Evolutionary conservation across 1,140 invertebrate genomes (phyloP), one percentile per base, ranked within the genome.

Genomic region (Nomia melanderi): DNA sequence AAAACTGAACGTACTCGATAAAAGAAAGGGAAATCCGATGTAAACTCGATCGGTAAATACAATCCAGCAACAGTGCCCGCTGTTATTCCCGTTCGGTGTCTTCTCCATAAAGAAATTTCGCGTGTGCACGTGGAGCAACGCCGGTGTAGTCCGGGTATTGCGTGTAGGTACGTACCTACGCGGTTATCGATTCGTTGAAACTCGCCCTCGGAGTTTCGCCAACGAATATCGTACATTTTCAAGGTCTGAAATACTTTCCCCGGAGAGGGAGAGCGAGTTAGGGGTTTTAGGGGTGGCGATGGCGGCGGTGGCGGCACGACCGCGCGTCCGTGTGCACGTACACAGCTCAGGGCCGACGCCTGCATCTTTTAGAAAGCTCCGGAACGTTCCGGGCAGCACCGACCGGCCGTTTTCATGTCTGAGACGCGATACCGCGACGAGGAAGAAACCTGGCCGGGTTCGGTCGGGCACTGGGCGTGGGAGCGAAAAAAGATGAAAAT

Each of bases 321-420:
- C n/a, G 41, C 12, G 17, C 17, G 36, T 11, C 20, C 20, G 9
- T 33, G 36, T 7, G 36, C n/a, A 31, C 23, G 33, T 41, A 27
- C 23, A 41, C n/a, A 27, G 33, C 14, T 31, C 41, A 17, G 17
- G 31, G 31, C 33, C 56, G 3, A 59, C 39, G 60, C 80, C 81
- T 87, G 75, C 85, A 90, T 90, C 85, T 90, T 90, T 89, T 86
- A 90, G 69, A 76, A 86, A 75, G 74, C 76, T 62, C 59, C 64
- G 56, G 64, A 71, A 73, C 71, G 63, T 76, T 86, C 63, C 76
- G 39, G 44, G 23, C 39, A 65, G 44, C 65, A 25, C 41, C 75
- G 27, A 53, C 71, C 78, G 73, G 54, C 76, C 83, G 76, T 86
- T 87, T 86, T 85, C 70, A 77, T 78, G 78, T 85, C 79, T 86